Evolutionary conservation across 2,113 vertebrate genomes (phyloP).

Genomic region (Sceloporus tristichus): DNA sequence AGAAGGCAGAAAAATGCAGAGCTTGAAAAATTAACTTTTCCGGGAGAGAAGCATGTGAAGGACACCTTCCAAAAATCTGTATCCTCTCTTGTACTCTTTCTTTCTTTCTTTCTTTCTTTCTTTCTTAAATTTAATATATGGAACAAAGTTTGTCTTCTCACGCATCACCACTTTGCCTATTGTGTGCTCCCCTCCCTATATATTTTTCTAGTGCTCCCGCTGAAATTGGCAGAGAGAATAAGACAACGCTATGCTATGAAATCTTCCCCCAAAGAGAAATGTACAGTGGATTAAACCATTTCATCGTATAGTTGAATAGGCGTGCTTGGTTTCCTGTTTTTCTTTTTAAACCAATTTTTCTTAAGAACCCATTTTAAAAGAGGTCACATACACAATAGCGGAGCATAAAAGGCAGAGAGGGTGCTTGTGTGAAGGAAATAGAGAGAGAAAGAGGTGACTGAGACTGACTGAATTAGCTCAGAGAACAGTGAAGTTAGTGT

Average conservation of each 20-base stretch:
- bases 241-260: not conserved
- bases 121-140: not conserved
- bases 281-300: not conserved
- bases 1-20: too few relatives aligned
- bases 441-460: not conserved
- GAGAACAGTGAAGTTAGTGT: conserved; percentile 65
- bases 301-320: conserved; percentile 15
- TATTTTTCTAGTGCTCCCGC: not conserved
- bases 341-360: conserved; percentile 56
- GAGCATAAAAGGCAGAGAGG: conserved; percentile 58
- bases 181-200: too few relatives aligned
- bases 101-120: not conserved
- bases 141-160: not conserved
- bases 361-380: conserved; percentile 67
- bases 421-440: not conserved
- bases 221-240: not conserved
- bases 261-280: not conserved
- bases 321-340: not conserved
- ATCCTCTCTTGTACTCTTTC: not conserved
- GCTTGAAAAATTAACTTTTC: too few relatives aligned
- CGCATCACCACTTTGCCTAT: too few relatives aligned
- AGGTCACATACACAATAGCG: conserved; percentile 54
- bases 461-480: conserved; percentile 64
- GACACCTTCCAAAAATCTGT: not conserved
- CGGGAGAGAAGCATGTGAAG: not conserved